These are phyloP conservation scores for Callipepla squamata DNA, from an alignment of 2,113 vertebrate genomes.

Conservation along the genomic window DNA sequence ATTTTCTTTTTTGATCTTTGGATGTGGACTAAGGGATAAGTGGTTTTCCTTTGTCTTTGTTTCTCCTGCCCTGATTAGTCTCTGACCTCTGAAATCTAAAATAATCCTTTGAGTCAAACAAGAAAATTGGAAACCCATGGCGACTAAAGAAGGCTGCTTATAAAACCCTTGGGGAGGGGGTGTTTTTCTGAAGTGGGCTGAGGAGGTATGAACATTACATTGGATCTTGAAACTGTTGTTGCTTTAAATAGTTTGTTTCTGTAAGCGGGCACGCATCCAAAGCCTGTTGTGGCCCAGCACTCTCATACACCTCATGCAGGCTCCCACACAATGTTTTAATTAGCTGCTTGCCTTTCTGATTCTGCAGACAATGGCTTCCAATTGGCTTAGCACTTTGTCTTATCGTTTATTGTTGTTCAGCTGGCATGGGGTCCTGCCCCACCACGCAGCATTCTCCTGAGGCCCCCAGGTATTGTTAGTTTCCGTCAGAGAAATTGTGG, in stretches of 20 bases:
- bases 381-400: neutral
- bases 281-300: conserved; percentile 54
- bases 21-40: conserved; percentile 16
- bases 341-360: conserved; percentile 57
- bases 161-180: neutral
- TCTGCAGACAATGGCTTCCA: conserved; percentile 27
- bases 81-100: conserved; percentile 47
- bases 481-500: neutral
- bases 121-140: conserved; percentile 27
- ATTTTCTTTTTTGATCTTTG: neutral
- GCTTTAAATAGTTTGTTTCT: conserved; percentile 63
- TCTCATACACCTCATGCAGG: conserved; percentile 54
- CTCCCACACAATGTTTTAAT: conserved; percentile 65
- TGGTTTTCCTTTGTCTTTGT: conserved; percentile 36
- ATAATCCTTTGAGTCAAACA: conserved; percentile 31
- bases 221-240: conserved; percentile 7
- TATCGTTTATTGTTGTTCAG: neutral
- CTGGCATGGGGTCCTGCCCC: neutral
- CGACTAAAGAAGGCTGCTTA: neutral
- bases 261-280: conserved; percentile 22
- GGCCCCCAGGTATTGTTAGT: neutral
- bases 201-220: neutral
- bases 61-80: neutral
- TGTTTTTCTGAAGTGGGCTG: neutral
- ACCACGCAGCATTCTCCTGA: accelerated